A percentile compares a stretch with the other conserved stretches of the same genome.
Conservation (phyloP, 2,888 invertebrate genomes). For the Ennomos quercinarius region DNA sequence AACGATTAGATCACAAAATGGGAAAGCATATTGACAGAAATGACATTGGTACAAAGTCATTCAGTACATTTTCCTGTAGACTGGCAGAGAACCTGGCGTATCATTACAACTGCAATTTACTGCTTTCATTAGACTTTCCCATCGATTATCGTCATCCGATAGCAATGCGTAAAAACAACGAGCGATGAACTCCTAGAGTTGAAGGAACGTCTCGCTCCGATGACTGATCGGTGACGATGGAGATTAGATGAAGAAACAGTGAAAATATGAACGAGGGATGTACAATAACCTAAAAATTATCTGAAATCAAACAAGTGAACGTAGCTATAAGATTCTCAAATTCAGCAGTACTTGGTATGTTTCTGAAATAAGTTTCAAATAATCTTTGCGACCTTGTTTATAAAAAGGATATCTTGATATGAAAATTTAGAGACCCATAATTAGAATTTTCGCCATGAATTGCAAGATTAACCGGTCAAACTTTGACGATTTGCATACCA, state of each 20-base stretch:
- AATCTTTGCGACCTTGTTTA: too few relatives aligned
- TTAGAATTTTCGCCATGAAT: too few relatives aligned
- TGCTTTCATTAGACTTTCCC: slow-evolving; percentile 70
- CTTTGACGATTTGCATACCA: neutral
- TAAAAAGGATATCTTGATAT: too few relatives aligned
- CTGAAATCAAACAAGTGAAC: slow-evolving; percentile 13
- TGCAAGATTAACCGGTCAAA: neutral
- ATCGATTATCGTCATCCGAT: slow-evolving; percentile 66
- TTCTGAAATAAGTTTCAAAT: too few relatives aligned
- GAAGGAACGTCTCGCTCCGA: slow-evolving; percentile 79
- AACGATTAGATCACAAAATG: too few relatives aligned
- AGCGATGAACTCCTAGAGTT: slow-evolving; percentile 75
- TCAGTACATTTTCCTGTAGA: slow-evolving; percentile 3
- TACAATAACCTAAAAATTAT: too few relatives aligned
- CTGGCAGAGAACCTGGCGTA: slow-evolving; percentile 7
- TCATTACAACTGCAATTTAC: slow-evolving; percentile 32
- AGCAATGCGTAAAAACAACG: slow-evolving; percentile 64
- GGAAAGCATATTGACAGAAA: too few relatives aligned
- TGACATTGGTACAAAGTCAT: slow-evolving; percentile 7
- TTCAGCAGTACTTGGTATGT: neutral
- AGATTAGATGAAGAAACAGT: slow-evolving; percentile 13
- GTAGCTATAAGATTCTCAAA: neutral
- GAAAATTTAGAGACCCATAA: too few relatives aligned
- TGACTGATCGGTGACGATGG: slow-evolving; percentile 57
- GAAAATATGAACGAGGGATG: slow-evolving; percentile 3